Percentiles rank a stretch among this genome's conserved stretches.
phyloP scores from a whole-genome alignment of 2,888 invertebrate genomes.

The Amblyteles armatorius region DNA sequence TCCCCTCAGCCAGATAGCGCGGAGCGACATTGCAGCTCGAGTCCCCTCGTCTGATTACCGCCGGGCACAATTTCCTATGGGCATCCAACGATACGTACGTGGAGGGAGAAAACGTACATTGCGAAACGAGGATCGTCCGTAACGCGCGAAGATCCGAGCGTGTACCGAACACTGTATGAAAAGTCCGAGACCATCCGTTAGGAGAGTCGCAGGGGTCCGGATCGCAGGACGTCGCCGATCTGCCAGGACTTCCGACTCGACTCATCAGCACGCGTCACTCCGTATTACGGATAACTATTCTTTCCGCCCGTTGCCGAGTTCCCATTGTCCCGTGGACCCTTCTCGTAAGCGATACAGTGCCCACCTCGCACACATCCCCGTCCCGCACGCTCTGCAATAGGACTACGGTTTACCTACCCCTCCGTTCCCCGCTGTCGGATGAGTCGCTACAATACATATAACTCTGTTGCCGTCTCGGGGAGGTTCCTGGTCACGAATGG shows the following conservation, averaged over 20 bases:
- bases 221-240: slow-evolving; percentile 69
- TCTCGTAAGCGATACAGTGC: slow-evolving; percentile 80
- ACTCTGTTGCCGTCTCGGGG: slow-evolving; percentile 26
- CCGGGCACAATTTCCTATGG: slow-evolving; percentile 36
- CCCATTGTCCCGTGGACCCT: slow-evolving; percentile 76
- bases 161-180: not conserved
- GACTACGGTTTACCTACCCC: slow-evolving; percentile 50
- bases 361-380: slow-evolving; percentile 54
- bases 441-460: slow-evolving; percentile 29
- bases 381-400: slow-evolving; percentile 53
- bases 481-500: not conserved
- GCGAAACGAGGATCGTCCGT: slow-evolving; percentile 35
- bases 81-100: not conserved
- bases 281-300: slow-evolving; percentile 82
- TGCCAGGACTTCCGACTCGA: slow-evolving; percentile 80
- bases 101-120: slow-evolving; percentile 14
- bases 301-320: slow-evolving; percentile 80
- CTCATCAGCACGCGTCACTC: slow-evolving; percentile 82
- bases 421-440: slow-evolving; percentile 37
- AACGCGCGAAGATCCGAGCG: slow-evolving; percentile 31
- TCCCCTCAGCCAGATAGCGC: slow-evolving; percentile 16
- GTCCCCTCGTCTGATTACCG: slow-evolving; percentile 29
- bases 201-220: not conserved
- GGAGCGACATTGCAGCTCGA: not conserved
- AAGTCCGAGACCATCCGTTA: not conserved